Evolutionary conservation across 2,797 vertebrate species (phyloP).

Genomic region (Chanos chanos): DNA sequence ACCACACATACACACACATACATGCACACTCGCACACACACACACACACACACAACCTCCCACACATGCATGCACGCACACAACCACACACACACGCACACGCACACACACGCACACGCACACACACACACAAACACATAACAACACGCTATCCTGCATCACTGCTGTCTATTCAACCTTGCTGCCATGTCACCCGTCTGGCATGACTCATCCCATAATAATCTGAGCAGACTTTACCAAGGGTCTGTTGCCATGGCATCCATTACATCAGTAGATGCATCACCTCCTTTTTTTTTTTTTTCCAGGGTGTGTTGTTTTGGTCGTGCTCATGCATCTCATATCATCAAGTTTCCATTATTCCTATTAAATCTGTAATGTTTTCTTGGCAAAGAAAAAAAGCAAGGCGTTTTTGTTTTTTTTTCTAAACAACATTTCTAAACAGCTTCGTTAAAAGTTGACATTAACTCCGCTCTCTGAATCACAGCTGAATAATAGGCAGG

Average conservation of each 20-base stretch:
- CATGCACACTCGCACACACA: constrained; percentile 24
- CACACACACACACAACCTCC: constrained; percentile 26
- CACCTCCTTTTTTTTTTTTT: constrained; percentile 46
- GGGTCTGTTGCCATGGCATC: constrained; percentile 67
- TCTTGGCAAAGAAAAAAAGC: too few relatives aligned
- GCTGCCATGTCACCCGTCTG: constrained; percentile 43
- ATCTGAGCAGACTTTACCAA: constrained; percentile 65
- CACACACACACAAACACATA: too few relatives aligned
- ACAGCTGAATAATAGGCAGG: too few relatives aligned
- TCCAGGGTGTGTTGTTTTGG: constrained; percentile 29
- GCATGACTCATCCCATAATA: constrained; percentile 72
- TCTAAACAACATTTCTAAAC: too few relatives aligned
- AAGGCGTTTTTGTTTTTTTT: too few relatives aligned
- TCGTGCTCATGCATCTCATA: constrained; percentile 16
- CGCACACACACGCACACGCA: too few relatives aligned
- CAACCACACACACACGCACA: constrained; percentile 23
- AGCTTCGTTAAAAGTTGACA: too few relatives aligned
- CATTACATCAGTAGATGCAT: constrained; percentile 60
- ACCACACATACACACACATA: constrained; percentile 17
- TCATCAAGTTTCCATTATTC: neutral
- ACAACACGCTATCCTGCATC: constrained; percentile 27
- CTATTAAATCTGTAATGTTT: too few relatives aligned
- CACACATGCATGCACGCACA: too few relatives aligned
- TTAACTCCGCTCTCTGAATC: too few relatives aligned
- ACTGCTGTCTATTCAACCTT: constrained; percentile 34